Evolutionary conservation across 2,888 invertebrate genomes (phyloP), one percentile per base, ranked within the genome.

Genomic region (Cryptocheilus praepositus): DNA sequence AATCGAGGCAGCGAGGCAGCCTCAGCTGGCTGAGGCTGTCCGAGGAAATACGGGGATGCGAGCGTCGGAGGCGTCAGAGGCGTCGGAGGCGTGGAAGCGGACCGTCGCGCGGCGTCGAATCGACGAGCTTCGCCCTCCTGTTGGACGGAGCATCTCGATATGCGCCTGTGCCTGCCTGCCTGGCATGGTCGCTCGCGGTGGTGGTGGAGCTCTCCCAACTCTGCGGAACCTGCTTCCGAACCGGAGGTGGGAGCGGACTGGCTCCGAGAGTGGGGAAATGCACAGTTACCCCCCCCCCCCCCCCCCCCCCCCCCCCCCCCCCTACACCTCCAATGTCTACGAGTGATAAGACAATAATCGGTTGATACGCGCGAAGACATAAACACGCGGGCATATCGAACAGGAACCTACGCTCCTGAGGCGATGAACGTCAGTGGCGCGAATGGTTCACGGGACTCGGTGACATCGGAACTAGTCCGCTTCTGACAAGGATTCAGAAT

Each of bases 1-100:
- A 78, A 51, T 64, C 36, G 36, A 36, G 36, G 58, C 68, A 61
- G 82, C 75, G 82, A 87, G 87, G 74, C 66, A 25, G 59, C 70
- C 78, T 54, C 68, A 69, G 71, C 76, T 11, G 7, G 36, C 11
- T 11, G 36, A 36, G 36, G 36, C 36, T 11, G 36, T 11, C 36
- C 36, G 36, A 11, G 36, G 11, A 54, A 28, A 28, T 51, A 52
- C 60, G 60, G 51, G 61, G 58, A 59, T 46, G 54, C 64, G 65
- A 65, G 61, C n/a, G n/a, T n/a, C n/a, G n/a, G n/a, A n/a, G n/a
- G n/a, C n/a, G n/a, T n/a, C n/a, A 65, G 61, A 61, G n/a, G 43
- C 61, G 53, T 28, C 49, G 49, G 49, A 16, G 16, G 49, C 16
- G 49, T 49, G 49, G 49, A n/a, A 28, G 36, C 28, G 19, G 22